Evolutionary conservation across 2,888 invertebrate genomes (phyloP).

Genomic region (Anagyrus pseudococci): DNA sequence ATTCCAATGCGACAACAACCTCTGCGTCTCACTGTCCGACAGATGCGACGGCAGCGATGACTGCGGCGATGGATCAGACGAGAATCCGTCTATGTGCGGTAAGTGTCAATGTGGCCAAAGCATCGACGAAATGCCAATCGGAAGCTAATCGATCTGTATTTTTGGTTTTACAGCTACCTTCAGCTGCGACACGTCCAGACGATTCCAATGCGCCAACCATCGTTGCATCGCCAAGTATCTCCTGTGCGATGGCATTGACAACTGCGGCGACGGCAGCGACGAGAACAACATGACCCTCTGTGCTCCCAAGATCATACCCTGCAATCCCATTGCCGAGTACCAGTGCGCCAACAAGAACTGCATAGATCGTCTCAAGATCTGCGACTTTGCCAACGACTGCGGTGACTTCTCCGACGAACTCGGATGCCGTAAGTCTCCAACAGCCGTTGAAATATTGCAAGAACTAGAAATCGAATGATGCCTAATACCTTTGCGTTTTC

Average conservation of each 20-base stretch:
- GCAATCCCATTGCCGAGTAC: constrained; percentile 81
- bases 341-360: constrained; percentile 89
- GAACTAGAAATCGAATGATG: not conserved
- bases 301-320: constrained; percentile 76
- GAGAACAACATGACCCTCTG: constrained; percentile 94
- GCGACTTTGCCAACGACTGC: constrained; percentile 90
- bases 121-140: too few relatives aligned
- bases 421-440: constrained; percentile 76
- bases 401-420: constrained; percentile 89
- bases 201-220: constrained; percentile 91
- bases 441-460: not conserved
- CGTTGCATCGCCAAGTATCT: constrained; percentile 85
- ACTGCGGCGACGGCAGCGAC: constrained; percentile 94
- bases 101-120: too few relatives aligned
- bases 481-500: constrained; percentile 27
- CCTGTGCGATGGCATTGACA: constrained; percentile 89
- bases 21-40: constrained; percentile 89
- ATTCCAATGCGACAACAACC: constrained; percentile 91
- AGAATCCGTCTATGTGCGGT: constrained; percentile 77
- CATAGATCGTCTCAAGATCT: constrained; percentile 78
- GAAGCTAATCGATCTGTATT: constrained; percentile 8
- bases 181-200: constrained; percentile 81
- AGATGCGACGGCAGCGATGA: constrained; percentile 93
- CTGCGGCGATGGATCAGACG: constrained; percentile 91
- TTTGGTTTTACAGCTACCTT: constrained; percentile 68